Conservation (phyloP, 2,113 vertebrate species). For the Callipepla squamata region DNA sequence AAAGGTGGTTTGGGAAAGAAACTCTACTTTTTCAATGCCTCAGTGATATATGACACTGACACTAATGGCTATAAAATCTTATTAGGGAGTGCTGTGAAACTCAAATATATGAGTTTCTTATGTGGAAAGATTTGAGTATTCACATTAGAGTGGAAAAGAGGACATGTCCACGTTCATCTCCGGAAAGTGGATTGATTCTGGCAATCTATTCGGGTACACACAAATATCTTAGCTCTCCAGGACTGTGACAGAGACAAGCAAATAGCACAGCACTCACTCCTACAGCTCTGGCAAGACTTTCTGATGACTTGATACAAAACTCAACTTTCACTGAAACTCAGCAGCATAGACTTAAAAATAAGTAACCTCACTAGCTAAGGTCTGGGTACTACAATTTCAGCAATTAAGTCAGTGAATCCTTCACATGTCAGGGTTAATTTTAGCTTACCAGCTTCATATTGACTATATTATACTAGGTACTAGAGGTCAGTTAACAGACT, state of each 20-base stretch:
- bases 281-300: slow-evolving; percentile 1
- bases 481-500: background rate
- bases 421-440: background rate
- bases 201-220: slow-evolving; percentile 57
- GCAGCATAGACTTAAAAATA: background rate
- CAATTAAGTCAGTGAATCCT: rapidly evolving
- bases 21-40: slow-evolving; percentile 71
- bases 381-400: background rate
- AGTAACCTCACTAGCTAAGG: background rate
- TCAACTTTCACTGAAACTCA: background rate
- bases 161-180: slow-evolving; percentile 61
- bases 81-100: slow-evolving; percentile 71
- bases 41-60: slow-evolving; percentile 69
- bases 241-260: slow-evolving; percentile 27
- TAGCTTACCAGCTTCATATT: background rate
- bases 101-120: slow-evolving; percentile 74
- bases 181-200: slow-evolving; percentile 63
- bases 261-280: slow-evolving; percentile 8
- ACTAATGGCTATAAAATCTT: slow-evolving; percentile 72
- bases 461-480: background rate
- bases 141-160: slow-evolving; percentile 61
- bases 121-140: slow-evolving; percentile 68
- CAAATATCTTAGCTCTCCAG: slow-evolving; percentile 43
- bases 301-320: slow-evolving; percentile 1
- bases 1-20: slow-evolving; percentile 72